These are phyloP conservation scores for Lepidocyrtinus sp. DNA, from an alignment of 2,888 invertebrate species.

Conservation along the genomic window DNA sequence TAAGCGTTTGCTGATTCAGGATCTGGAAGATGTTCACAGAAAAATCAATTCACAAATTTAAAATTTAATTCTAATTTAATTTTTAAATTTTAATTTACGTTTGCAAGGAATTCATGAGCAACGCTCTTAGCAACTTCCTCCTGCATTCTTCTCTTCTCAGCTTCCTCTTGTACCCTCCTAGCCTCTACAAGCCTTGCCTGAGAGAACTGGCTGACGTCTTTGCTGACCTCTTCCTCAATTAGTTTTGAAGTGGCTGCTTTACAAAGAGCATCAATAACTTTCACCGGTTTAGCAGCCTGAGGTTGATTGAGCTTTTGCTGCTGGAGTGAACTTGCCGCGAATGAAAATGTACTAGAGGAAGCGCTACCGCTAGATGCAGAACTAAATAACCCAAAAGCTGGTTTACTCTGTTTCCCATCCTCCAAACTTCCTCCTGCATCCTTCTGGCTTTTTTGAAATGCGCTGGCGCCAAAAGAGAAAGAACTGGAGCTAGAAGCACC, in stretches of 20 bases:
- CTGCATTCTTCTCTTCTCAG: conserved; percentile 3
- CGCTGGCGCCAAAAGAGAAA: not conserved
- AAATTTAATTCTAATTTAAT: not conserved
- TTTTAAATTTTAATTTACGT: conserved; percentile 12
- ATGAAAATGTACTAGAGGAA: conserved; percentile 3
- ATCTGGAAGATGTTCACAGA: not conserved
- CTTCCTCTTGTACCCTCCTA: conserved; percentile 19
- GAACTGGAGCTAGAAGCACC: not conserved
- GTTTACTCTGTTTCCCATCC: too few species aligned
- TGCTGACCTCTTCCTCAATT: conserved; percentile 33
- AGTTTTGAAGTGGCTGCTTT: conserved; percentile 35
- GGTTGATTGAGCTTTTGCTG: conserved; percentile 10
- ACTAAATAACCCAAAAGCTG: too few species aligned
- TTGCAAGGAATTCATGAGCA: conserved; percentile 22
- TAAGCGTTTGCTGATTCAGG: not conserved
- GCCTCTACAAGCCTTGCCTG: conserved; percentile 33
- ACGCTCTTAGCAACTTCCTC: conserved; percentile 22
- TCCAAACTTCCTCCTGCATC: not conserved
- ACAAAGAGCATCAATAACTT: conserved; percentile 45
- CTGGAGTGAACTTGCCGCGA: conserved; percentile 1
- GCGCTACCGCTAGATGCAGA: not conserved
- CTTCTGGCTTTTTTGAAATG: not conserved
- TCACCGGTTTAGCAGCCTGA: not conserved
- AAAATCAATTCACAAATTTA: too few species aligned
- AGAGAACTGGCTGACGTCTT: conserved; percentile 23